A percentile compares a stretch with the other conserved stretches of the same genome.
phyloP scores from a whole-genome alignment of 2,113 vertebrate genomes.

The Otis tarda region DNA sequence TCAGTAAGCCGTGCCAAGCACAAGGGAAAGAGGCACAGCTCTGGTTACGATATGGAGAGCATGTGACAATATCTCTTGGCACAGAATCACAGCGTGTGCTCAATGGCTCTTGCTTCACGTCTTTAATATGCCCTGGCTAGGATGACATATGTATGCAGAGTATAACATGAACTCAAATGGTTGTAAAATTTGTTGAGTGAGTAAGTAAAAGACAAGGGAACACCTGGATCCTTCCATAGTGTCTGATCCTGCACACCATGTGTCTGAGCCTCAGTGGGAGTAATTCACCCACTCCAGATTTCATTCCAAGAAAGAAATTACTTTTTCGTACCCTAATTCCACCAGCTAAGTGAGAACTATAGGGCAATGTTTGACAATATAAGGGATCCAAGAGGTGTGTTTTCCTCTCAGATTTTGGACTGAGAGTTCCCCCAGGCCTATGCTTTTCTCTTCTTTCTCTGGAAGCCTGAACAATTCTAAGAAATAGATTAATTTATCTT shows the following conservation, averaged over 20 bases:
- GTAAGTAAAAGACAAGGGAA: constrained; percentile 13
- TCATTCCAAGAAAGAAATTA: neutral
- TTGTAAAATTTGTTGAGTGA: constrained; percentile 44
- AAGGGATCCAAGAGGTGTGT: neutral
- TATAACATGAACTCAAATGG: constrained; percentile 18
- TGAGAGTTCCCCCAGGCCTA: neutral
- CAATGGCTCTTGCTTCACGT: constrained; percentile 10
- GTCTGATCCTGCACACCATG: neutral
- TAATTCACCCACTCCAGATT: neutral
- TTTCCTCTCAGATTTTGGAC: neutral
- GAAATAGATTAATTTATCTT: neutral
- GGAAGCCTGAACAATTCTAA: neutral
- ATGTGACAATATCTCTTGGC: constrained; percentile 46
- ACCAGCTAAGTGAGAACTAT: neutral
- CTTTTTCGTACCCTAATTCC: neutral
- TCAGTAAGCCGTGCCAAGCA: constrained; percentile 17
- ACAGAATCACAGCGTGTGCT: neutral
- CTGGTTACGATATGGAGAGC: neutral
- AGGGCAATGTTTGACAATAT: neutral
- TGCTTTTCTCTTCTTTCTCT: neutral
- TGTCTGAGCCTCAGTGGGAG: neutral
- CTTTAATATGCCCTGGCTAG: neutral
- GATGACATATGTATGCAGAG: constrained; percentile 11
- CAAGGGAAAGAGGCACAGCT: constrained; percentile 2
- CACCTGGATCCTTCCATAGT: neutral